Evolutionary conservation across 2,888 invertebrate genomes (phyloP), one percentile per base, ranked within the genome.

Genomic region (Mesopsocus fuscifrons): DNA sequence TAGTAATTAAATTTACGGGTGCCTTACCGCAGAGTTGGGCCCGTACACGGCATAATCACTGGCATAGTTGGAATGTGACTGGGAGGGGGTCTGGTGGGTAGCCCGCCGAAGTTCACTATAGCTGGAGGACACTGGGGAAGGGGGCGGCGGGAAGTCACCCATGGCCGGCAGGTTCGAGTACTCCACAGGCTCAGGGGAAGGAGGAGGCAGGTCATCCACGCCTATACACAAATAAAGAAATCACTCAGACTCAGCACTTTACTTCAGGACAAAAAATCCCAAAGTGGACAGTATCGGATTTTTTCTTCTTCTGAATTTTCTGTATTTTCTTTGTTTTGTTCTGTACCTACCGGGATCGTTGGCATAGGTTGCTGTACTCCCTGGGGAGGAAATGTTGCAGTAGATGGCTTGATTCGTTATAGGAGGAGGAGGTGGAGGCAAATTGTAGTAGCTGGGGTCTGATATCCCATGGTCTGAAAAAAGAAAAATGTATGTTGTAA

Each of bases 91-190:
- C 49, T 61, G 60, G 52, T 80, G 72, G 17, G 82, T 83, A 11
- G 88, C 87, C 49, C 83, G 68, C 43, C 81, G 69, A 44, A 88
- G 63, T 62, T 88, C 88, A 55, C 87, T 87, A 54, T 88, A 89
- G 51, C 85, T 87, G 2, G 87, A 88, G 54, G 85, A 87, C 1
- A 88, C 88, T 2, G 88, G 88, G 47, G 85, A 85, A 6, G 87
- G 85, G 4, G 88, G 87, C 16, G 83, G 82, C 44, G 77, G 70
- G 48, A 78, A 66, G 52, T 81, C 79, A 49, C 83, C 81, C 42
- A 69, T 68, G 1, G 61, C 63, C 44, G 63, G 63, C 17, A 64
- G 63, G 18, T 63, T 62, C 41, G 51, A 58, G 47, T 64, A 65
- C 44, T 64, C 64, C 1, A 58, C 63, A 2, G 66, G 61, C 21